A percentile compares a stretch with the other conserved stretches of the same genome.
Evolutionary conservation across 2,797 vertebrate genomes (phyloP).

Genomic region (Mormyrops boulengeri): DNA sequence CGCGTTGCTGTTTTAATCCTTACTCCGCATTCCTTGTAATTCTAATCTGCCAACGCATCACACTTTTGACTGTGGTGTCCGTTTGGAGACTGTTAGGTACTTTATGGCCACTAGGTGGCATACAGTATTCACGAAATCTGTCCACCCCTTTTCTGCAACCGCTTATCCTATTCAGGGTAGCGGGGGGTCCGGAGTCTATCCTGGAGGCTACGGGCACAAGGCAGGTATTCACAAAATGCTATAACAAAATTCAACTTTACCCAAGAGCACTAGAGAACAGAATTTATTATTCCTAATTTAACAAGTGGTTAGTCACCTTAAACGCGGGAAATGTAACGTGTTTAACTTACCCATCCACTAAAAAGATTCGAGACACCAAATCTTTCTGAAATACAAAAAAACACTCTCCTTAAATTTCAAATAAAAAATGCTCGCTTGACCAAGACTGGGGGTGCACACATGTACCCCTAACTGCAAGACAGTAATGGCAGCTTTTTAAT

Average conservation of each 20-base stretch:
- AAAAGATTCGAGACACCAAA: background rate
- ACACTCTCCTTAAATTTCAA: background rate
- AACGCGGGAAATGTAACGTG: background rate
- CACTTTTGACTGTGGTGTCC: background rate
- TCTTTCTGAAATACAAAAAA: background rate
- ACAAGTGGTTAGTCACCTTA: background rate
- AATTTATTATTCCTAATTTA: background rate
- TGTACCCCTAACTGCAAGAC: background rate
- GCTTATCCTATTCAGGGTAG: background rate
- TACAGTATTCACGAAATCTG: background rate
- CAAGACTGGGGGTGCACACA: background rate
- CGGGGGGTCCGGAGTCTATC: background rate
- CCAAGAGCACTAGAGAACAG: background rate
- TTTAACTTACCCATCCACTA: background rate
- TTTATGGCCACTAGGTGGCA: background rate
- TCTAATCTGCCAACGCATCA: background rate
- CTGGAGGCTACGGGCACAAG: background rate
- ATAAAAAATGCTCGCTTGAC: background rate
- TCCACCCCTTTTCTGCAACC: background rate
- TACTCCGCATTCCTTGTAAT: background rate
- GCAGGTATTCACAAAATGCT: background rate
- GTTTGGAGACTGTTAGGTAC: background rate
- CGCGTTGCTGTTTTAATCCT: background rate
- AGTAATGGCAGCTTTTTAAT: background rate
- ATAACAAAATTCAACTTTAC: background rate